Conservation (phyloP, 2,888 invertebrate genomes). For the Emmelina monodactyla region DNA sequence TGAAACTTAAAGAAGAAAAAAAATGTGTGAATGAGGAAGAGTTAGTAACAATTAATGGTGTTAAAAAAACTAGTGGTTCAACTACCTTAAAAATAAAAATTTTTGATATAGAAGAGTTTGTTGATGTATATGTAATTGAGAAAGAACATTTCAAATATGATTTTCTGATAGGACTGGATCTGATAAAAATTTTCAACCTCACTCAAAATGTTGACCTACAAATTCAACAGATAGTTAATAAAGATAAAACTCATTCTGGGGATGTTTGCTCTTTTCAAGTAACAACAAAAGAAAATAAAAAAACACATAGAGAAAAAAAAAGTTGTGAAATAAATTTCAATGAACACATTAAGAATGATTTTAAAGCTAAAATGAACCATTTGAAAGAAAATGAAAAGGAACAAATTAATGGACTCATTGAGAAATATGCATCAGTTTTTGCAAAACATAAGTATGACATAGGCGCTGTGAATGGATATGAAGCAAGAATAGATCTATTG, state of each 20-base stretch:
- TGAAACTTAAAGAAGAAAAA: constrained; percentile 11
- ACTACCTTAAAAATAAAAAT: constrained; percentile 15
- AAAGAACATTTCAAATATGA: too few relatives aligned
- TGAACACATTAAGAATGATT: constrained; percentile 12
- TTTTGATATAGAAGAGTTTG: too few relatives aligned
- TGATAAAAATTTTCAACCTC: constrained; percentile 14
- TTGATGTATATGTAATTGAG: too few relatives aligned
- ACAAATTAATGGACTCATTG: constrained; percentile 12
- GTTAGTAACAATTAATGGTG: constrained; percentile 14
- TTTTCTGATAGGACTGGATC: constrained; percentile 13
- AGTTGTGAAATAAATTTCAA: too few relatives aligned
- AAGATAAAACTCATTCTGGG: constrained; percentile 2
- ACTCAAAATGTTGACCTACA: constrained; percentile 12
- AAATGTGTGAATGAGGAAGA: constrained; percentile 3
- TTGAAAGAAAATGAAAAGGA: constrained; percentile 11
- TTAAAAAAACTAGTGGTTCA: too few relatives aligned
- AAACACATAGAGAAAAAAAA: constrained; percentile 16
- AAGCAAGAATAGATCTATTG: constrained; percentile 11
- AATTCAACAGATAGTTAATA: constrained; percentile 10
- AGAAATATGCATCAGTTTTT: constrained; percentile 13
- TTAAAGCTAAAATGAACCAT: constrained; percentile 10
- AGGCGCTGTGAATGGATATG: constrained; percentile 12
- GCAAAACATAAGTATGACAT: constrained; percentile 18
- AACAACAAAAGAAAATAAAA: constrained; percentile 8
- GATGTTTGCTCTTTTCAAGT: constrained; percentile 2